Base-by-base conservation (phyloP, 2,113 vertebrate genomes). In the Amazona guildingii region DNA sequence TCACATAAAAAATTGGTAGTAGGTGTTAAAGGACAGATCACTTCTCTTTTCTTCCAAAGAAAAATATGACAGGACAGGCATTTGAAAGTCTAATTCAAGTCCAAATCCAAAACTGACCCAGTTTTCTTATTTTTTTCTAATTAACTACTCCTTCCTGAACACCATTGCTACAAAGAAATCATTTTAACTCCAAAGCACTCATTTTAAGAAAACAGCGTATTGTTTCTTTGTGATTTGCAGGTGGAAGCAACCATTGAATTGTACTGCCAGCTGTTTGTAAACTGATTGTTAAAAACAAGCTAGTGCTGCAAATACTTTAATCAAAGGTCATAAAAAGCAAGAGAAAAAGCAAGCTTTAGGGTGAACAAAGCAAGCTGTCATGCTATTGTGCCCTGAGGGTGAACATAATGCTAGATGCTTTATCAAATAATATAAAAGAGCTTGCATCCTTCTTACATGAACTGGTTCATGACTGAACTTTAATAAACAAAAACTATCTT, bases 381-480 rank as follows among this genome's bases (percentile, higher is more conserved):
- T 0, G 24, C 76, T 66, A 28, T 6, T 67, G 77, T 37, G 61
- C 92, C 89, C 89, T 3, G 10, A 64, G 84, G 92, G 77, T 2
- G 11, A 90, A 93, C 55, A 84, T 49, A 95, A 92, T 33, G n/a
- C 70, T 69, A 48, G 73, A 76, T 75, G 62, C 25, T 94, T 92
- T 91, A 94, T 68, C 83, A 89, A 95, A 91, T 37, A 9, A 77
- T 89, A 94, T 74, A 81, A 82, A 82, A 92, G 80, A 91, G 92
- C 57, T 94, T 75, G 68, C 79, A 95, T 57, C 70, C 92, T 94
- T 83, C 90, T 67, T 73, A 87, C 35, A 9, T 97, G 97, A 96
- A 91, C 91, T 93, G 68, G 55, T 48, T 95, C 78, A 37, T 66
- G 81, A 96, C 4, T 92, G 86, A 93, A 79, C 80, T 90, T 92